Base-by-base conservation (phyloP, 2,113 vertebrate species). In the Halcyon senegalensis region DNA sequence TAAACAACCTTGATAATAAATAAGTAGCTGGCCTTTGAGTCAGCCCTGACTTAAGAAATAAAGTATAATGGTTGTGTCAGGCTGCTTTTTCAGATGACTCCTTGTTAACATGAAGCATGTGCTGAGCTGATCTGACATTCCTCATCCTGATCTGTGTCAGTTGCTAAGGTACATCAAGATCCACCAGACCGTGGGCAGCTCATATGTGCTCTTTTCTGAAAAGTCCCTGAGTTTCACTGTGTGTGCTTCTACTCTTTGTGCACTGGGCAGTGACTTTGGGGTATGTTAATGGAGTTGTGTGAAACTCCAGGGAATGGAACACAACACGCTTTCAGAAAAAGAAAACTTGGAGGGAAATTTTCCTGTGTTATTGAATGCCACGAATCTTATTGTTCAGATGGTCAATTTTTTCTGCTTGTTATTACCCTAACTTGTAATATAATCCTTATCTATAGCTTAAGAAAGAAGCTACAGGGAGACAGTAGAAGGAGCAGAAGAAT, bases 1-100 rank as follows among this genome's bases (percentile, higher is more conserved):
- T 72, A 88, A 95, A 73, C 67, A 33, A 83, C 35, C 51, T 92
- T 82, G 86, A 44, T 37, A 90, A 80, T 89, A 95, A 94, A 93
- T 48, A 19, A 6, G 25, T 58, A 78, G 21, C 25, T 95, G 55
- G 66, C 59, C 70, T 95, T 93, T 51, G 46, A 33, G 56, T 86
- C 94, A 95, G 43, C 80, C 92, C 74, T 88, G 72, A 86, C 31
- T 51, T 58, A 81, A 78, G 83, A 96, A 35, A 35, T 35, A 35
- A 73, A 59, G 62, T 53, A 75, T 2, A 9, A 3, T 50, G 66
- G 37, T 89, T 69, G 63, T 92, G 50, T 68, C 84, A 75, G 59
- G 50, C 58, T 78, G 55, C 67, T 84, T 63, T 60, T 59, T 83
- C 66, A 63, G 87, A 55, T 55, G 79, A 18, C 63, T 82, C 28